Evolutionary conservation across 2,797 vertebrate genomes (phyloP), one percentile per base, ranked within the genome.

Genomic region (Buphagus erythrorhynchus): DNA sequence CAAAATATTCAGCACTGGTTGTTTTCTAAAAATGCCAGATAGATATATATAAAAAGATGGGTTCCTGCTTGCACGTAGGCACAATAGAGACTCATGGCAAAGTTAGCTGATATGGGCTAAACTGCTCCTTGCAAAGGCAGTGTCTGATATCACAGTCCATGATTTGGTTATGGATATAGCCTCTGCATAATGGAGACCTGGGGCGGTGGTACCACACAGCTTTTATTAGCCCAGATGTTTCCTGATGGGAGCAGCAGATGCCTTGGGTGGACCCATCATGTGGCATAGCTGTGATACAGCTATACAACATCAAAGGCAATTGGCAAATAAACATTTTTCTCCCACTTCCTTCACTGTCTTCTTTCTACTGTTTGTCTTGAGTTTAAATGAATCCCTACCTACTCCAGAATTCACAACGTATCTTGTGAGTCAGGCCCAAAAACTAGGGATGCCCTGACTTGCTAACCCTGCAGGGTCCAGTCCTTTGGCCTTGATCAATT

Each of bases 221-320:
- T 90, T 83, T 79, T 82, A 85, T 76, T 54, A 65, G 36, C 48
- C 55, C 79, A 84, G 82, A 62, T 86, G 90, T 76, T 95, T 93
- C 93, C 95, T 95, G 76, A 63, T 63, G 35, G 43, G 59, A 93
- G 52, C 14, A 85, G 79, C 52, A n/a, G 16, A 75, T n/a, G 40
- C 75, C 66, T 67, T 58, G 69, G 55, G 36, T 90, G 33, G 43
- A 26, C 7, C 31, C 58, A 55, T 36, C 55, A 49, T 20, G 40
- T 46, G 63, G 36, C 52, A 55, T 13, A 25, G 55, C 71, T 88
- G 13, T 11, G 9, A 18, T 45, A 68, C 8, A 26, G 43, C 55
- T 46, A 38, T 7, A 31, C 12, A 14, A 52, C 66, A 66, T 78
- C 24, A 73, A 84, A 58, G 24, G 17, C 19, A 52, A 63, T 21